A percentile compares a stretch with the other conserved stretches of the same genome.
Conservation (phyloP, 1,140 invertebrate species). For the Amyelois transitella region DNA sequence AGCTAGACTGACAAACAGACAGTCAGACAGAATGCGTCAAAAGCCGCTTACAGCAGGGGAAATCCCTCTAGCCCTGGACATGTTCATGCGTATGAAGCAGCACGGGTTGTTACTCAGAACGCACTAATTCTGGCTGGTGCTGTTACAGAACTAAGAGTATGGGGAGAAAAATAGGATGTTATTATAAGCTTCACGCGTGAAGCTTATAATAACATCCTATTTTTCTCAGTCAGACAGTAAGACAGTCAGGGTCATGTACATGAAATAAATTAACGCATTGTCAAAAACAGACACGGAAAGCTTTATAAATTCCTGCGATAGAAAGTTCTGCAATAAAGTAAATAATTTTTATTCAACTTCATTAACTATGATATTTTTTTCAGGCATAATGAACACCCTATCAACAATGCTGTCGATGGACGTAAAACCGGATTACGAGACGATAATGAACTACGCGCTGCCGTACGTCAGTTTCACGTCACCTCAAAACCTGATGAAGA, state of each 20-base stretch:
- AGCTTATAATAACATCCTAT: too few species aligned
- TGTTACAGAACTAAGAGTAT: conserved; percentile 49
- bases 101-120: conserved; percentile 60
- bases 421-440: conserved; percentile 72
- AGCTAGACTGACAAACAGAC: too few species aligned
- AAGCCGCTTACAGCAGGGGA: conserved; percentile 56
- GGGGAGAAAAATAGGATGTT: conserved; percentile 60
- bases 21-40: conserved; percentile 48
- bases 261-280: too few species aligned
- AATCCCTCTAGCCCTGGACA: conserved; percentile 55
- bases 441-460: conserved; percentile 71
- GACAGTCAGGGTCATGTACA: too few species aligned
- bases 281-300: too few species aligned
- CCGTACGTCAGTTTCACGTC: conserved; percentile 70
- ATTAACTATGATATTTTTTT: neutral
- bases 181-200: too few species aligned
- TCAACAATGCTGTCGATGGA: conserved; percentile 68
- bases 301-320: too few species aligned
- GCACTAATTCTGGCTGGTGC: conserved; percentile 78
- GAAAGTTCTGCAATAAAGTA: too few species aligned
- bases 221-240: too few species aligned
- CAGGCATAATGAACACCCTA: conserved; percentile 72
- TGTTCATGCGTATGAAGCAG: conserved; percentile 71
- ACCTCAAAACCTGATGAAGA: conserved; percentile 64
- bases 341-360: too few species aligned